Base-by-base conservation (phyloP, 2,888 invertebrate species). In the Andrena flavipes region DNA sequence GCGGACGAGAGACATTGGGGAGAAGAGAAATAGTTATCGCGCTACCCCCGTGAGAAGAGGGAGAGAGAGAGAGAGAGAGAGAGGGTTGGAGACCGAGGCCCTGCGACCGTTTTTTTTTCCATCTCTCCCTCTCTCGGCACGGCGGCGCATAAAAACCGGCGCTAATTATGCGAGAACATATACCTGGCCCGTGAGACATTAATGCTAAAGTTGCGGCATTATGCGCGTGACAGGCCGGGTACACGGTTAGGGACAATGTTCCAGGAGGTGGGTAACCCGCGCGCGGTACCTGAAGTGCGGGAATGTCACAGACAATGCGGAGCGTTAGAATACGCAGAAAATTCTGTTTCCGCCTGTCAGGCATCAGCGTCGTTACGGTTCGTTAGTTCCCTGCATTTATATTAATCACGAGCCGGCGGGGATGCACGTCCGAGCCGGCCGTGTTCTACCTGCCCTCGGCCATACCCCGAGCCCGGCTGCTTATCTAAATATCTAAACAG, bases 131-230 rank as follows among this genome's bases (percentile, higher is more conserved):
- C 42, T 65, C 65, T 71, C 69, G 59, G 26, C 75, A 73, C 75
- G 71, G 78, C 78, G 88, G 86, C 86, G 89, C 87, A 91, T 90
- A 91, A 92, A 90, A 91, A 86, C 87, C 86, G 86, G 85, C 89
- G 90, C 90, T 92, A 92, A 92, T 92, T 92, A 92, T 92, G 91
- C 91, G 89, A 92, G 91, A 90, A 91, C 90, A 90, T 85, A 88
- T 92, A 92, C 92, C 92, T 92, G 92, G 91, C 79, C 87, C 85
- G 87, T 85, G 91, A 91, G 85, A 92, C 90, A 90, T 90, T 90
- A 91, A 91, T 91, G 91, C 91, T 90, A 91, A 91, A 91, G 90
- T 91, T 90, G 90, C 84, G 85, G 90, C 89, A 91, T 91, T 91
- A 91, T 92, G 91, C 91, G 89, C 89, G 92, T 91, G 91, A 92